These are phyloP conservation scores for Hylia prasina DNA, from an alignment of 2,113 vertebrate species.

Conservation along the genomic window DNA sequence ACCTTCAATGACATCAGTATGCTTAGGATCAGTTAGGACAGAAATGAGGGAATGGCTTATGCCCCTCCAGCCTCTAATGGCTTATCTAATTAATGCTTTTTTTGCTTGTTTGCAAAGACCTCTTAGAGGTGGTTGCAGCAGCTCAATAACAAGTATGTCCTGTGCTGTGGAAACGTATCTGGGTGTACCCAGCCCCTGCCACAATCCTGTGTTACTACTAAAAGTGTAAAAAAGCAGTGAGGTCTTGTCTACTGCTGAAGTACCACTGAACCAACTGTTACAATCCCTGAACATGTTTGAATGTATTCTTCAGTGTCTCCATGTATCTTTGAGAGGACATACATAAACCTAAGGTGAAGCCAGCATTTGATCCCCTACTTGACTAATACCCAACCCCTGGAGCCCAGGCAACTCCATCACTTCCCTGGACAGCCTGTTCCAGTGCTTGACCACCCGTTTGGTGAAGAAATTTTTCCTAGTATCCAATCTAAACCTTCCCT, in stretches of 20 bases:
- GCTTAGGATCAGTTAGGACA: neutral
- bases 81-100: neutral
- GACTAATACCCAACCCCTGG: neutral
- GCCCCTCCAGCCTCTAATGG: neutral
- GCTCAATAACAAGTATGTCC: neutral
- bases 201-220: neutral
- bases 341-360: neutral
- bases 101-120: neutral
- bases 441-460: accelerated
- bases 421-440: neutral
- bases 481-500: neutral
- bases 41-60: neutral
- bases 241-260: neutral
- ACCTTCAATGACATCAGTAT: neutral
- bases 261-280: neutral
- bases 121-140: neutral
- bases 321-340: neutral
- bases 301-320: neutral
- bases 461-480: neutral
- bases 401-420: neutral
- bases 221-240: neutral
- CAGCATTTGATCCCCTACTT: neutral
- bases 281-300: neutral
- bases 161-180: neutral
- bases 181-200: neutral